Percentiles rank a stretch among this genome's conserved stretches.
Conservation (phyloP, 2,113 vertebrate species). For the Ochotona princeps region DNA sequence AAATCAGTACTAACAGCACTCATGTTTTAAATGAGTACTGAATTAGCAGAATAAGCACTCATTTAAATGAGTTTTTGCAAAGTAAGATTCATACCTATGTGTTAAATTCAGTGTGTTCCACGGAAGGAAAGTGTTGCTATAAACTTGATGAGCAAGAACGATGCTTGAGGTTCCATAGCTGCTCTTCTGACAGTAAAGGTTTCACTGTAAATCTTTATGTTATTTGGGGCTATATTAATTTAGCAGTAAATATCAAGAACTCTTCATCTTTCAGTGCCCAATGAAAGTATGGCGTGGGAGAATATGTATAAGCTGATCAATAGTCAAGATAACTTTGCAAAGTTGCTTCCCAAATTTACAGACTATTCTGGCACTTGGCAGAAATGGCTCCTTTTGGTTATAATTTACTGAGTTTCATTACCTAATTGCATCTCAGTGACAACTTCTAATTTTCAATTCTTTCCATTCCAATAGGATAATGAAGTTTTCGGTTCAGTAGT, state of each 20-base stretch:
- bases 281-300: background rate
- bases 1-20: background rate
- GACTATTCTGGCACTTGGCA: background rate
- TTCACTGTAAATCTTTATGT: background rate
- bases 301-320: background rate
- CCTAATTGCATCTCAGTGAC: conserved; percentile 6
- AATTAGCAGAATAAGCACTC: no score
- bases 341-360: conserved; percentile 11
- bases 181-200: background rate
- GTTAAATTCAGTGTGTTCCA: background rate
- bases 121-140: background rate
- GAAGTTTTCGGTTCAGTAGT: conserved; percentile 3
- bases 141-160: background rate
- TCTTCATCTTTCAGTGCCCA: background rate
- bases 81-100: background rate
- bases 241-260: background rate
- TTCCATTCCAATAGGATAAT: background rate
- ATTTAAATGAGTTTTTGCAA: background rate
- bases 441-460: background rate
- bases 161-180: background rate
- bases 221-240: background rate
- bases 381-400: background rate
- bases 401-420: background rate
- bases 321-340: conserved; percentile 15
- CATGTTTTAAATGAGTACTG: background rate